A percentile compares a stretch with the other conserved stretches of the same genome.
Evolutionary conservation across 2,888 invertebrate species (phyloP).

Genomic region (Hemaris fuciformis): DNA sequence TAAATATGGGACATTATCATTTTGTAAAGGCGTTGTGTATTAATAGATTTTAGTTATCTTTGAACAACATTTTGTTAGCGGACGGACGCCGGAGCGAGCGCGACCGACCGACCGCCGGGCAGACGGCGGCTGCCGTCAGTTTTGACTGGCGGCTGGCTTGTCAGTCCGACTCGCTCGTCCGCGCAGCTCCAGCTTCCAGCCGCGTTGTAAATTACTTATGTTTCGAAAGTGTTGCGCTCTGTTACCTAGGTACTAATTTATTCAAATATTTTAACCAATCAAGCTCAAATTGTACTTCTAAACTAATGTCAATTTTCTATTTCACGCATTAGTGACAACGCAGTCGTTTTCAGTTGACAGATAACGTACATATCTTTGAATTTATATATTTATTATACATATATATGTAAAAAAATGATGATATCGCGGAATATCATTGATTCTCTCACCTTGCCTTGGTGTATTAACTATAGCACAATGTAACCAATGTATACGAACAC

Average conservation of each 20-base stretch:
- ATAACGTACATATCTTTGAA: slow-evolving; percentile 76
- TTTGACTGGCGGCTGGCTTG: slow-evolving; percentile 10
- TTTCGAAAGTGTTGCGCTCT: slow-evolving; percentile 54
- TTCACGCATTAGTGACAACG: slow-evolving; percentile 35
- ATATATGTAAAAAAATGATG: slow-evolving; percentile 41
- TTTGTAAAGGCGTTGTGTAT: slow-evolving; percentile 69
- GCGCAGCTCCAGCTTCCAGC: slow-evolving; percentile 25
- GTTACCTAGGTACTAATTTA: slow-evolving; percentile 57
- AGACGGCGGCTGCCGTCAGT: no score
- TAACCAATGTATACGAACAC: slow-evolving; percentile 80
- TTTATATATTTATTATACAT: slow-evolving; percentile 66
- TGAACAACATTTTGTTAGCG: slow-evolving; percentile 42
- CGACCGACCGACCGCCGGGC: slow-evolving; percentile 15
- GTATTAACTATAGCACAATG: slow-evolving; percentile 79
- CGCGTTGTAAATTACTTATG: slow-evolving; percentile 43
- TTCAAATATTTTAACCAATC: slow-evolving; percentile 33
- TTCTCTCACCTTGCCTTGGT: slow-evolving; percentile 77
- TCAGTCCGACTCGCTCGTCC: slow-evolving; percentile 23
- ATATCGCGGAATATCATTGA: slow-evolving; percentile 61
- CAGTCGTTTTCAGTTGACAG: slow-evolving; percentile 15
- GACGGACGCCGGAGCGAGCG: slow-evolving; percentile 19
- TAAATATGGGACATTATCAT: slow-evolving; percentile 47
- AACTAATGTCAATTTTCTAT: slow-evolving; percentile 71
- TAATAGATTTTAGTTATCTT: slow-evolving; percentile 42
- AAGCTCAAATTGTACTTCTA: slow-evolving; percentile 72